Evolutionary conservation across 2,113 vertebrate genomes (phyloP), one percentile per base, ranked within the genome.

Genomic region (Sylvietta virens): DNA sequence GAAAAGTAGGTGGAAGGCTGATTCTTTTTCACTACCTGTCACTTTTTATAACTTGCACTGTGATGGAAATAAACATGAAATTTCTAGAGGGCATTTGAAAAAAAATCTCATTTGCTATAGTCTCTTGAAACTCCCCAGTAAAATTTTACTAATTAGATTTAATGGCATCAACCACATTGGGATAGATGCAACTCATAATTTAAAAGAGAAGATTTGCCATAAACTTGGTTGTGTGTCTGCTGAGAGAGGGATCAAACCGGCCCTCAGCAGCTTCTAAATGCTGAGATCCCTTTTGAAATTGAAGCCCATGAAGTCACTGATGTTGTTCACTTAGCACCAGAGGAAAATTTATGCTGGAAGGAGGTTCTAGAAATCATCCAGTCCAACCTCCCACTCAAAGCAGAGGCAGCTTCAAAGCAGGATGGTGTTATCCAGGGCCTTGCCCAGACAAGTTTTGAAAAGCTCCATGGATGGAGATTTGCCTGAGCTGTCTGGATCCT

Each of bases 131-230:
- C 13, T 28, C 35, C 9, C 6, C 35, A 31, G 48, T 42, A 86
- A 88, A 88, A 67, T 71, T 33, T 12, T 37, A 83, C 18, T 88
- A 44, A 89, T 76, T 72, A 72, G 35, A 83, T 86, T 83, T 80
- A 82, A 54, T 0, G 0, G 37, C 47, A 71, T 57, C 3, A 1
- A 62, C 13, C 23, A 53, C 0, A 0, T 42, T 42, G 44, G 72
- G 30, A 86, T 60, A 72, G 26, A 71, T 64, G 16, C 27, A 64
- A 47, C 16, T 15, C 24, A 28, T 67, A 18, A 56, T 72, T 76
- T 62, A 78, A 81, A 58, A 28, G 7, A 73, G 33, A 16, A 57
- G 16, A 47, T 71, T 27, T 81, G 40, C 48, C 12, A 50, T 50
- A 62, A 83, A 71, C 19, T 53, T 58, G 19, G 28, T 26, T 76